These are phyloP conservation scores for Cataglyphis hispanica DNA, from an alignment of 1,140 invertebrate species.

Conservation along the genomic window DNA sequence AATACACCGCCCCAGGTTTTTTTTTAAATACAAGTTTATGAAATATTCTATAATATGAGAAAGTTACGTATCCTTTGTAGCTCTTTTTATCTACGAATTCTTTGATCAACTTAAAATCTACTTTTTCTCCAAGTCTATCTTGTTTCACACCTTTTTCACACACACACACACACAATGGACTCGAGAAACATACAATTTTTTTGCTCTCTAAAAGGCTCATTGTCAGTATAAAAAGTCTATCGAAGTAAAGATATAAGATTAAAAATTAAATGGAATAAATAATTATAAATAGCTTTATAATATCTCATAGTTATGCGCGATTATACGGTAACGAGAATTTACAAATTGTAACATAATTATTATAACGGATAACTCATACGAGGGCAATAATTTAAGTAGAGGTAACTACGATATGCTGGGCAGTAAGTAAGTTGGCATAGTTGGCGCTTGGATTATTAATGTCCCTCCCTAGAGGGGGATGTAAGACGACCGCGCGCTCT, in stretches of 20 bases:
- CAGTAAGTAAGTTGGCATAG: slow-evolving; percentile 39
- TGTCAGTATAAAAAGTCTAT: slow-evolving; percentile 17
- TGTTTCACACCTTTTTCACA: slow-evolving; percentile 23
- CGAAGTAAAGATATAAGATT: background rate
- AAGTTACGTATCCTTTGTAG: slow-evolving; percentile 32
- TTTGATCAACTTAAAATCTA: slow-evolving; percentile 55
- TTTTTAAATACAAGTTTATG: slow-evolving; percentile 49
- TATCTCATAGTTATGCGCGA: background rate
- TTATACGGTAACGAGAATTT: slow-evolving; percentile 5
- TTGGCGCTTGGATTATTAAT: slow-evolving; percentile 65
- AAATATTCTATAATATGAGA: slow-evolving; percentile 46
- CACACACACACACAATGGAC: background rate
- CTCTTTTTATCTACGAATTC: slow-evolving; percentile 40
- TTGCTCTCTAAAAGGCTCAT: slow-evolving; percentile 13
- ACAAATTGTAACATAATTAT: slow-evolving; percentile 39
- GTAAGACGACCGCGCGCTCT: slow-evolving; percentile 35
- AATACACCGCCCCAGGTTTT: slow-evolving; percentile 17
- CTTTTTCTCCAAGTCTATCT: slow-evolving; percentile 14
- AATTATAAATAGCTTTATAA: background rate
- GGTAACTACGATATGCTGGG: slow-evolving; percentile 53
- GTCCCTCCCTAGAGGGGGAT: slow-evolving; percentile 39
- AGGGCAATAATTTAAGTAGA: slow-evolving; percentile 50
- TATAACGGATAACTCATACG: slow-evolving; percentile 43
- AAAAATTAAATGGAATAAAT: background rate
- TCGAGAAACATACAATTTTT: slow-evolving; percentile 5